These are phyloP conservation scores for Drosophila obscura DNA, from an alignment of 1,140 invertebrate genomes.

Conservation along the genomic window DNA sequence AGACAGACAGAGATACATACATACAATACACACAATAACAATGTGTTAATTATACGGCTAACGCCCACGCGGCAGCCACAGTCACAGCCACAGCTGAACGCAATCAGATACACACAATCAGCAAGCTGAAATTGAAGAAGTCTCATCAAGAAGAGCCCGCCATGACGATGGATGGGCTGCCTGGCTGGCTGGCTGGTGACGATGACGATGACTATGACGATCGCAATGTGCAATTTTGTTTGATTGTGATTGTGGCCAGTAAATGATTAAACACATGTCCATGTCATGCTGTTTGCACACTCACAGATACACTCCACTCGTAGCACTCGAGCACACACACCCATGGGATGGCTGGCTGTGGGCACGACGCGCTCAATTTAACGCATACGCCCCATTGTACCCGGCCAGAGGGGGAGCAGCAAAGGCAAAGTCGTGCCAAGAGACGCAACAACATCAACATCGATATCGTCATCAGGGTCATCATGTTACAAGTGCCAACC, in stretches of 20 bases:
- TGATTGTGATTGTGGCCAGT: neutral
- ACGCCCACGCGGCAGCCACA: constrained; percentile 42
- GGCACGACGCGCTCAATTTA: constrained; percentile 66
- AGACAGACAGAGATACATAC: neutral
- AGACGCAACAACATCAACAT: constrained; percentile 3
- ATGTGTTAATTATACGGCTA: constrained; percentile 53
- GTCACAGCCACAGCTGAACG: neutral
- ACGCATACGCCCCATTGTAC: constrained; percentile 65
- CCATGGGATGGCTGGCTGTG: constrained; percentile 20
- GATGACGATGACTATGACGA: constrained; percentile 12
- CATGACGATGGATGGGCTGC: no score
- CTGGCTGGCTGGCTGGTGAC: neutral
- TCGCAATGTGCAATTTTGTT: constrained; percentile 50
- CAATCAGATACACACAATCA: constrained; percentile 37
- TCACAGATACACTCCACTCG: neutral
- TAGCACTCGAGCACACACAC: constrained; percentile 9
- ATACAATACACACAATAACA: constrained; percentile 12
- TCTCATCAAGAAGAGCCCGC: neutral
- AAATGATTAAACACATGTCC: constrained; percentile 45
- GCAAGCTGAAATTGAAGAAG: constrained; percentile 34
- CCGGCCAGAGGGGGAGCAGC: neutral
- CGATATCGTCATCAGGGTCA: constrained; percentile 60
- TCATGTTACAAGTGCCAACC: constrained; percentile 42
- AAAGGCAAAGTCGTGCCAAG: constrained; percentile 6
- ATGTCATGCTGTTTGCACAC: constrained; percentile 45